Evolutionary conservation across 2,888 invertebrate species (phyloP).

Genomic region (Drosophila ustulata): DNA sequence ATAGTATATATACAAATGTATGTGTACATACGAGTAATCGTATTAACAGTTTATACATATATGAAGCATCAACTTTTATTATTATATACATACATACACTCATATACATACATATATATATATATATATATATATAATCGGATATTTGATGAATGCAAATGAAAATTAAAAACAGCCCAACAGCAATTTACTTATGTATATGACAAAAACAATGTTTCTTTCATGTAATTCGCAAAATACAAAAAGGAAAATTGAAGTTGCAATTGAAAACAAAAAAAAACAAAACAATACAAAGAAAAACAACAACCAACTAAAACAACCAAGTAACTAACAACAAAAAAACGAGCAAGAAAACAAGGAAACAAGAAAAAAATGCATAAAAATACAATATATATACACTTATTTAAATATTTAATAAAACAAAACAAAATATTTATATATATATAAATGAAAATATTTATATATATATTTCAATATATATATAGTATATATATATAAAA

Average conservation of each 20-base stretch:
- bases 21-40: slow-evolving; percentile 47
- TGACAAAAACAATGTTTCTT: slow-evolving; percentile 49
- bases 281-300: slow-evolving; percentile 24
- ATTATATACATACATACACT: slow-evolving; percentile 48
- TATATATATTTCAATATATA: slow-evolving; percentile 31
- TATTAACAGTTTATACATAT: slow-evolving; percentile 67
- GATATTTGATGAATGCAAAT: slow-evolving; percentile 45
- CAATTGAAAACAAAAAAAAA: slow-evolving; percentile 18
- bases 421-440: slow-evolving; percentile 29
- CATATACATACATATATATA: slow-evolving; percentile 24
- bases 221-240: slow-evolving; percentile 42
- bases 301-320: slow-evolving; percentile 18
- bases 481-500: slow-evolving; percentile 29
- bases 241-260: slow-evolving; percentile 12
- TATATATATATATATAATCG: slow-evolving; percentile 43
- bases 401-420: slow-evolving; percentile 72
- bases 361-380: slow-evolving; percentile 25
- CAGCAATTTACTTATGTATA: slow-evolving; percentile 77
- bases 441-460: slow-evolving; percentile 18
- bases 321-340: slow-evolving; percentile 43
- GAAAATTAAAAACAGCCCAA: slow-evolving; percentile 35
- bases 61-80: slow-evolving; percentile 59
- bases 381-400: slow-evolving; percentile 71
- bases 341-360: slow-evolving; percentile 64
- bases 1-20: slow-evolving; percentile 44